Base-by-base conservation (phyloP, 2,113 vertebrate species). In the Pelusios castaneus region DNA sequence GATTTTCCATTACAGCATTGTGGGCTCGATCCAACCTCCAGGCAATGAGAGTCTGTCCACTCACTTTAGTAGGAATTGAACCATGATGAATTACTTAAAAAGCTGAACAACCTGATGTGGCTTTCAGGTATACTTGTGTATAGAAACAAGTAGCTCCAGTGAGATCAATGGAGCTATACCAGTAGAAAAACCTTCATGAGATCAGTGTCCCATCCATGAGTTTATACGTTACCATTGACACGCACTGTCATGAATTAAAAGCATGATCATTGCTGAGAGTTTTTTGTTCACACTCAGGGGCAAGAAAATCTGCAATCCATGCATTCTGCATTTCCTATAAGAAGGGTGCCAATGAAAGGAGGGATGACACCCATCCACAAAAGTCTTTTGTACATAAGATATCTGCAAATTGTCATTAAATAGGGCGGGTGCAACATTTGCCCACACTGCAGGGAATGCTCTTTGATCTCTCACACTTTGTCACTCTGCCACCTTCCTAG, bases 271-370 rank as follows among this genome's bases (percentile, higher is more conserved):
- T 92, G 73, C 31, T 80, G 87, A 19, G 51, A 38, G 22, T 43
- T 47, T 96, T 92, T 91, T 88, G 58, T 84, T 93, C 91, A 93
- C 80, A 89, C 55, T 94, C 84, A 55, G 63, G n/a, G 14, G 85
- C 80, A 91, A 95, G 73, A 95, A 80, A 93, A 95, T 81, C 77
- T 84, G 67, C 77, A 75, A 89, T 84, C 60, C n/a, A 86, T 84
- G 73, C 43, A 82, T 49, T 86, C 86, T 89, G 16, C 27, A 55
- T 52, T 88, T 88, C 78, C 81, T 54, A 38, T 96, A 55, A 38
- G 43, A 27, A 56, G 95, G 67, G n/a, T 95, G 45, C 88, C 87
- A 89, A 79, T 89, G 91, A 79, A 94, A 45, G 56, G 38, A 24
- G 3, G 34, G 56, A 94, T 45, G 8, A 25, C 85, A 76, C 89